Base-by-base conservation (phyloP, 2,888 invertebrate species). In the Apotomis betuletana region DNA sequence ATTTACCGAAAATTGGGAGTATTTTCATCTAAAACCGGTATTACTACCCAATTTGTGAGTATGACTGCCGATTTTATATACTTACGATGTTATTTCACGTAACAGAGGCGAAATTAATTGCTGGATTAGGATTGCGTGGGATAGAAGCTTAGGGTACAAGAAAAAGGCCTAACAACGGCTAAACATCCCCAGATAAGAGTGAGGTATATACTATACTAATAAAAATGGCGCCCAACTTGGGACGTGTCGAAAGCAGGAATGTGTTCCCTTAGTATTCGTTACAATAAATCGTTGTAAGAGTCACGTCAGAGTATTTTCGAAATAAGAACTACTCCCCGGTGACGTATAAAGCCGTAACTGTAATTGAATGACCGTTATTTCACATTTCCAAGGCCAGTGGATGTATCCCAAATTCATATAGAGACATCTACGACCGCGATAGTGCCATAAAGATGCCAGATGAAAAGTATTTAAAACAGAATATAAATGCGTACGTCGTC, bases 361-460 rank as follows among this genome's bases (percentile, higher is more conserved):
- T 62, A 71, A 70, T 64, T 64, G 58, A 70, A 67, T 57, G 55
- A 67, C 61, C 54, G 55, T 67, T 67, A 52, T 67, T 57, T 57
- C 41, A 61, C 61, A 67, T 71, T 62, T 58, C 41, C 51, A 52
- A 12, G 12, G 51, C 49, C 36, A 55, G 51, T 13, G 10, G 44
- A 55, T 13, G 60, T 57, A 41, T 71, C 71, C 71, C 61, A 52
- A 57, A 62, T 38, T 13, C 36, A 51, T 71, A 67, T 67, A 65
- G n/a, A 70, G 70, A 65, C 60, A 67, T 70, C 15, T 15, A 49
- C 8, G 49, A 62, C 38, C 49, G 41, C 67, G 49, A 61, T 15
- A 44, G 51, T 44, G 51, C 51, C 41, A 67, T 71, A 71, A 71
- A 71, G 67, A 67, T 71, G 67, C 36, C 71, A 67, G 67, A 71